phyloP scores from a whole-genome alignment of 2,888 invertebrate species.

The Cyrtodaria siliqua region DNA sequence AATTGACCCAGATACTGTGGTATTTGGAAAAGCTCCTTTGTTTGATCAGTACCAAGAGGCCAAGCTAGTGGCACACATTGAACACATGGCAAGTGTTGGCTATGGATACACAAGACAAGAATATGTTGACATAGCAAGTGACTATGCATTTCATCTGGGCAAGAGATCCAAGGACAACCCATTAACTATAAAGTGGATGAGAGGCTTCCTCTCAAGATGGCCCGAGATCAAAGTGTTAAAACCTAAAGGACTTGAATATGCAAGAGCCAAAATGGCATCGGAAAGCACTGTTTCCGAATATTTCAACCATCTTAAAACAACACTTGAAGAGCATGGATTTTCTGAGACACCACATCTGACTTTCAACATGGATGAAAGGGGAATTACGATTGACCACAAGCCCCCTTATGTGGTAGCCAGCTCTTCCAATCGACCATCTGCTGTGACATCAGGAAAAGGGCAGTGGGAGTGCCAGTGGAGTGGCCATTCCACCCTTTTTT shows the following conservation, averaged over 20 bases:
- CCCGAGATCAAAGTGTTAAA: conserved; percentile 22
- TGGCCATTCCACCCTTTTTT: conserved; percentile 45
- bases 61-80: conserved; percentile 19
- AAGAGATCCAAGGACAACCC: conserved; percentile 19
- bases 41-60: conserved; percentile 21
- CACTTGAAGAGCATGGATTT: conserved; percentile 12
- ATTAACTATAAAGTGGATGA: conserved; percentile 26
- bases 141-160: conserved; percentile 28
- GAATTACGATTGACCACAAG: conserved; percentile 29
- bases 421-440: conserved; percentile 2
- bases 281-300: conserved; percentile 11
- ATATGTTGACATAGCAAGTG: conserved; percentile 22
- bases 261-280: conserved; percentile 26
- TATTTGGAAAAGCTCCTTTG: conserved; percentile 20
- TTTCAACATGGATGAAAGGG: conserved; percentile 53
- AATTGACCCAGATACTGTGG: conserved; percentile 18
- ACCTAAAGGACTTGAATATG: conserved; percentile 26
- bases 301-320: conserved; percentile 16
- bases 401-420: conserved; percentile 29
- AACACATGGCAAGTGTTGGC: conserved; percentile 29
- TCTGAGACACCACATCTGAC: conserved; percentile 38
- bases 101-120: conserved; percentile 38
- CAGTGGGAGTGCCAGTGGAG: conserved; percentile 43
- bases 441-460: conserved; percentile 27
- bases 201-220: conserved; percentile 19